phyloP scores from a whole-genome alignment of 2,888 invertebrate genomes.

The Balanococcus diminutus region DNA sequence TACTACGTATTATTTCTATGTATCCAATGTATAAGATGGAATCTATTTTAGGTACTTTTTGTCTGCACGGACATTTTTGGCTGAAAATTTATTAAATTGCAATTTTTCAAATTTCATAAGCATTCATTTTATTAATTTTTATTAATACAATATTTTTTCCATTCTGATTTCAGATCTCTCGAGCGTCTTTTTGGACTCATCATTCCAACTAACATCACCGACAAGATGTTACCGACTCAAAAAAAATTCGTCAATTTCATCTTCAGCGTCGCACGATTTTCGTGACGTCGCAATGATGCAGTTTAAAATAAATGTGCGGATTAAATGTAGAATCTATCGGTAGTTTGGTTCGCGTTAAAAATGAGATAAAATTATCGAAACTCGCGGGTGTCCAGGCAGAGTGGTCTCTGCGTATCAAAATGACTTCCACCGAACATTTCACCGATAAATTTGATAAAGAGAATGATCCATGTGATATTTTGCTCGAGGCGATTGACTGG shows the following conservation, averaged over 20 bases:
- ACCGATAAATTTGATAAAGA: conserved; percentile 12
- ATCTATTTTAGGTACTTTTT: too few species aligned
- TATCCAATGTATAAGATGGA: too few species aligned
- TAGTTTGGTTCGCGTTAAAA: not conserved
- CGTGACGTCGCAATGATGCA: not conserved
- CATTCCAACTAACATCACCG: not conserved
- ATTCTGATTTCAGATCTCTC: not conserved
- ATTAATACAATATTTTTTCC: not conserved
- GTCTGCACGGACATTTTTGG: too few species aligned
- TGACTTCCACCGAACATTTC: conserved; percentile 15
- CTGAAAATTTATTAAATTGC: too few species aligned
- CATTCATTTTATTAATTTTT: too few species aligned
- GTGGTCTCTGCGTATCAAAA: not conserved
- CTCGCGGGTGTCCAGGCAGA: not conserved
- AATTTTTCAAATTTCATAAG: too few species aligned
- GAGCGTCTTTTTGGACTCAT: not conserved
- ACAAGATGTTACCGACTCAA: not conserved
- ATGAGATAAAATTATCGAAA: not conserved
- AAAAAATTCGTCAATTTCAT: not conserved
- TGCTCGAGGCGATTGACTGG: conserved; percentile 35
- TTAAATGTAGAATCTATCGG: conserved; percentile 7
- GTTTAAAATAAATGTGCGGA: not conserved
- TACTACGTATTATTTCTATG: too few species aligned
- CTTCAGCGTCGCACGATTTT: not conserved
- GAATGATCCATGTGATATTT: conserved; percentile 30